Evolutionary conservation across 2,797 vertebrate species (phyloP).

Genomic region (Clarias fuscus): DNA sequence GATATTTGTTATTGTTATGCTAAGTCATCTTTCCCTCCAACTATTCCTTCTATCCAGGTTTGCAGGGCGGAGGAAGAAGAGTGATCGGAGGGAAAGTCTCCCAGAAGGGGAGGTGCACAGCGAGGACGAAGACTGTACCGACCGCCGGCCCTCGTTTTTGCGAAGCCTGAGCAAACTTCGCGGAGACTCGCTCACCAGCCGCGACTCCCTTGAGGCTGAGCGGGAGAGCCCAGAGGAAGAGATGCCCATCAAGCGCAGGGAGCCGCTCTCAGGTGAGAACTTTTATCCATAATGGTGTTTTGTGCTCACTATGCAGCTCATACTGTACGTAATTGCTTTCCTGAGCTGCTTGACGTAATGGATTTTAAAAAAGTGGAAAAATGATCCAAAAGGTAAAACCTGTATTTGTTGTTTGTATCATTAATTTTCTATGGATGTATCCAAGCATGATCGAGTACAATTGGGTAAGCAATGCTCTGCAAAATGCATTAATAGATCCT

Average conservation of each 20-base stretch:
- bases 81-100: constrained; percentile 74
- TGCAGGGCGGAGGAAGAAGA: constrained; percentile 75
- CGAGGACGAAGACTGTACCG: constrained; percentile 64
- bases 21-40: background rate
- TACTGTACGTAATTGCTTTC: too few relatives aligned
- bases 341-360: background rate
- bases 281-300: background rate
- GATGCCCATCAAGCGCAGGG: constrained; percentile 71
- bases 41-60: constrained; percentile 62
- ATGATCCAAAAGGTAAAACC: background rate
- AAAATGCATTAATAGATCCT: background rate
- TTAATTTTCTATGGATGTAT: background rate
- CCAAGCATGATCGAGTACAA: background rate
- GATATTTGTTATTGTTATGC: background rate
- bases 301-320: background rate
- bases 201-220: constrained; percentile 72
- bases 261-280: constrained; percentile 78
- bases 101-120: constrained; percentile 70
- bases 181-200: constrained; percentile 80
- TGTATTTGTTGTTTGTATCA: background rate
- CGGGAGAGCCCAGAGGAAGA: constrained; percentile 73
- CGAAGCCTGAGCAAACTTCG: constrained; percentile 76
- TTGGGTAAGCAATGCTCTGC: too few relatives aligned
- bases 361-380: background rate
- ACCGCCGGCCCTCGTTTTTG: constrained; percentile 80